Base-by-base conservation (phyloP, 2,113 vertebrate species). In the Typhlomys cinereus region DNA sequence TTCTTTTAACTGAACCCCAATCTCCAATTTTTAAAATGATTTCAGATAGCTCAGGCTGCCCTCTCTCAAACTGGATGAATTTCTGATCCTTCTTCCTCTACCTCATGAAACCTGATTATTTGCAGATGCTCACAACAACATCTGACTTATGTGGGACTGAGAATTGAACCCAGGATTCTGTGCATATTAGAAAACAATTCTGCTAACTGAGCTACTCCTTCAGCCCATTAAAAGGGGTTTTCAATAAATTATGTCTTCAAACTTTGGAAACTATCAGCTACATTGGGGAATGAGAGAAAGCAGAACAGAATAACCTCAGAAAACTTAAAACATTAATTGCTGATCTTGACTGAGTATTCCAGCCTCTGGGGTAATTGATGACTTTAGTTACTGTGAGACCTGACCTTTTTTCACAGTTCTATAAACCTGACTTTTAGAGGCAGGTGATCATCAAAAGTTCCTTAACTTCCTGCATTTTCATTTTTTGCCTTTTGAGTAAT, bases 341-440 rank as follows among this genome's bases (percentile, higher is more conserved):
- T 27, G 1, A 2, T 1, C 20, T 17, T 20, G 54, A 13, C 29
- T 57, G 79, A 25, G 4, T 41, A 74, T 71, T 9, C 23, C 27
- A 64, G 7, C 0, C 8, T 4, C 2, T 44, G 7, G 31, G 41
- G 2, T 7, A 74, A 5, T 0, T 15, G 12, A 59, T 3, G 8
- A 4, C 9, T 29, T 7, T 11, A 2, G 1, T 52, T 6, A n/a
- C 20, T 41, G 59, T 23, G 70, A 80, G 4, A n/a, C 15, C 12
- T 67, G 27, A 39, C 1, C 41, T 54, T 89, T 48, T 17, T 8
- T 20, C 15, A 46, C 2, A 54, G 18, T 34, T 66, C 25, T 1
- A 4, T 54, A 50, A 21, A 0, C 31, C 9, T 25, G 29, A 48
- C 4, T 91, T 70, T 66, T 44, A 0, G 36, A 17, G 17, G 23